Evolutionary conservation across 1,140 invertebrate species (phyloP), one percentile per base, ranked within the genome.

Genomic region (Lasioglossum baleicum): DNA sequence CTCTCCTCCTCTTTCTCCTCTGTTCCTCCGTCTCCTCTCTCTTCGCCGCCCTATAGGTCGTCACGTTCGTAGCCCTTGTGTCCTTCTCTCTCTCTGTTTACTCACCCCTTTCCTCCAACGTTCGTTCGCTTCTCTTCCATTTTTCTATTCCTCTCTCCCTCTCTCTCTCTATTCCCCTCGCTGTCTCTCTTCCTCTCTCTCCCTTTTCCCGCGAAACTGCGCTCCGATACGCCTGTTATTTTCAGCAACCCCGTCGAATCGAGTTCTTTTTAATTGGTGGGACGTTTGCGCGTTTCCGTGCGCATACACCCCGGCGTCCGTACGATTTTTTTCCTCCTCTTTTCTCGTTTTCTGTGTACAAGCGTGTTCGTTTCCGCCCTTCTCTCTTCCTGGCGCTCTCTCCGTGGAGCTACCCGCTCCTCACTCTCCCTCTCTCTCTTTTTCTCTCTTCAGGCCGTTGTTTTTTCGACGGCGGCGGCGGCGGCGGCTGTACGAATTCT

Each of bases 241-340:
- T 90, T 87, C 81, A 88, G 84, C 82, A 88, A 87, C 77, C 82
- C 88, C 83, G 63, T 88, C 80, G 82, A 85, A 90, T 88, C 89
- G 86, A 84, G 87, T 86, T 88, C 88, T 87, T 90, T 90, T 90
- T 89, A 90, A 90, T 90, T 90, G 89, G 86, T 88, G 83, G 81
- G 58, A 69, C 75, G 64, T 83, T 77, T 73, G 77, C 83, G 79
- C 81, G 80, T 84, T 86, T 83, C 69, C 78, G 68, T 69, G 56
- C 44, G 40, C 79, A 35, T 64, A 74, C 75, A 22, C 35, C 61
- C 42, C 15, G 11, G 22, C 65, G 65, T 67, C 58, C 22, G 35
- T 60, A 15, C 5, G 20, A 31, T 53, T 67, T 26, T 48, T 60
- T 53, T 69, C 77, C 81, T 65, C 60, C 10, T 68, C 51, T 61